These are phyloP conservation scores for Hydropotes inermis DNA, from an alignment of 2,113 vertebrate genomes.

Conservation along the genomic window DNA sequence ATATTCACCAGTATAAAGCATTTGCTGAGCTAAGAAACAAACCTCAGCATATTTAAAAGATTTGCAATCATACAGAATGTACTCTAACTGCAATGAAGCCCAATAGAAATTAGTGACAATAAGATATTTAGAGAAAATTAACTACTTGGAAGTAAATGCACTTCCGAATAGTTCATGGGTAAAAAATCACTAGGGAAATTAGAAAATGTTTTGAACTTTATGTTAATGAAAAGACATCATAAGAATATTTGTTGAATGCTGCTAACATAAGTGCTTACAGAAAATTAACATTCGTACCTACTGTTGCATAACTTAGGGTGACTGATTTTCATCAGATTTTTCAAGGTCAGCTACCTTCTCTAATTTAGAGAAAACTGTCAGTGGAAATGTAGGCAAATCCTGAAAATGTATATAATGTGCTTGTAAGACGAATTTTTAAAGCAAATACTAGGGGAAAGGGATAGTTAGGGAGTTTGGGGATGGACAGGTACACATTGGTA, in stretches of 20 bases:
- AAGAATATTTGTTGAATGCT: background rate
- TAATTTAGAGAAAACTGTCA: conserved; percentile 18
- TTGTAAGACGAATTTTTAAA: background rate
- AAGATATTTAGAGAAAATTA: conserved; percentile 6
- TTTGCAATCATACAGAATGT: background rate
- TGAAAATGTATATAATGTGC: background rate
- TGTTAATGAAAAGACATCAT: background rate
- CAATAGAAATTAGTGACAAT: conserved; percentile 2
- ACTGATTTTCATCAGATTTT: background rate
- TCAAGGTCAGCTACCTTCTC: background rate
- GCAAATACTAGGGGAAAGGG: background rate
- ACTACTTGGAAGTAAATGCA: background rate
- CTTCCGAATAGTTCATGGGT: background rate
- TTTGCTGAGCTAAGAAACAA: background rate
- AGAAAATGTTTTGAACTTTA: background rate
- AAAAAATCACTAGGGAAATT: background rate
- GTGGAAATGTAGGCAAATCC: background rate
- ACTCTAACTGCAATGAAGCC: background rate
- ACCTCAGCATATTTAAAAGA: background rate
- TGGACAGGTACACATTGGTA: background rate
- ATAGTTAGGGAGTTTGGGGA: background rate
- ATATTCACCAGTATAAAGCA: background rate
- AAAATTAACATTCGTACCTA: background rate
- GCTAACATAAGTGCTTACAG: background rate
- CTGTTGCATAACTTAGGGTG: background rate